A percentile compares a stretch with the other conserved stretches of the same genome.
phyloP scores from a whole-genome alignment of 2,113 vertebrate species.

The Mus musculus region DNA sequence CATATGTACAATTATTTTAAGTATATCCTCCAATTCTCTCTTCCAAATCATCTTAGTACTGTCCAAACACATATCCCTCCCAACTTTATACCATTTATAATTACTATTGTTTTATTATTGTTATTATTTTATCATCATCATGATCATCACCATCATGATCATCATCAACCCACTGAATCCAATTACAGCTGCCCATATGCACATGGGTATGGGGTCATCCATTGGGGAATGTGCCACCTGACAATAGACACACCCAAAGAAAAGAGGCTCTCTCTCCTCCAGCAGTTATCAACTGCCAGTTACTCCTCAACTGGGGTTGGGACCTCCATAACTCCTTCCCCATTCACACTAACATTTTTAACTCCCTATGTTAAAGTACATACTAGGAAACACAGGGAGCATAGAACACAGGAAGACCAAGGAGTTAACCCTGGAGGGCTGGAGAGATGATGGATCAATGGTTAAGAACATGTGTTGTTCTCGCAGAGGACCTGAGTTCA shows the following conservation, averaged over 20 bases:
- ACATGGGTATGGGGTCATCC: too few species aligned
- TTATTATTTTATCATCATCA: too few species aligned
- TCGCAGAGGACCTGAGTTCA: neutral
- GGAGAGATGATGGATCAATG: neutral
- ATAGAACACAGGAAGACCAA: neutral
- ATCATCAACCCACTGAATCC: too few species aligned
- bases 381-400: neutral
- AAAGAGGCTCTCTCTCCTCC: neutral
- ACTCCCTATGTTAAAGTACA: neutral
- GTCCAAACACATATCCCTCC: neutral
- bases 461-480: neutral
- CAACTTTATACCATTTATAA: neutral
- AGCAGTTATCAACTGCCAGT: neutral
- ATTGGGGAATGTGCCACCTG: too few species aligned
- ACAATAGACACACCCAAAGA: neutral
- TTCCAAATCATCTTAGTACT: neutral
- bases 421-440: neutral
- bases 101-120: neutral
- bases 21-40: neutral
- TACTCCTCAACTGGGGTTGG: neutral
- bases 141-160: too few species aligned
- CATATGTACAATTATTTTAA: neutral
- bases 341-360: neutral
- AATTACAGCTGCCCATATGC: neutral
- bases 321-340: too few species aligned